phyloP scores from a whole-genome alignment of 2,113 vertebrate species.

The Pelmatolapia mariae region DNA sequence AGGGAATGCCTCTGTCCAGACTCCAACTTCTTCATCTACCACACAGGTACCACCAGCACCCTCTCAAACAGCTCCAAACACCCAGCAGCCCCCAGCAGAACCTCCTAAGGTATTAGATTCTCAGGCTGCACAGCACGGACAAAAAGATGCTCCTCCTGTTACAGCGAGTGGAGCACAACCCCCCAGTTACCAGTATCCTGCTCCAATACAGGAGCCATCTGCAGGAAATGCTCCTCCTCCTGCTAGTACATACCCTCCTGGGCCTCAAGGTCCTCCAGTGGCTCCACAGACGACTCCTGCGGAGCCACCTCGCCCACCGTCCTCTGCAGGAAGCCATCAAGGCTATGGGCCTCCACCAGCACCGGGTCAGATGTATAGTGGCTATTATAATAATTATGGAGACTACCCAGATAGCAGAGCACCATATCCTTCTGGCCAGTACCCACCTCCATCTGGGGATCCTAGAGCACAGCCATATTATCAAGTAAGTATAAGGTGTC shows the following conservation, averaged over 20 bases:
- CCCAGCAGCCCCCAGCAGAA: constrained; percentile 22
- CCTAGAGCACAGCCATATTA: constrained; percentile 83
- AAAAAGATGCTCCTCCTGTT: constrained; percentile 3
- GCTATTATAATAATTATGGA: constrained; percentile 75
- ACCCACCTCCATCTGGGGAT: constrained; percentile 71
- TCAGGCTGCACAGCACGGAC: constrained; percentile 35
- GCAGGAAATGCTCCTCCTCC: constrained; percentile 6
- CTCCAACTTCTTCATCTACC: constrained; percentile 14
- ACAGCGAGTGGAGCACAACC: constrained; percentile 28
- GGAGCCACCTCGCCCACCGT: constrained; percentile 74
- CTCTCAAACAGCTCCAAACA: constrained; percentile 12
- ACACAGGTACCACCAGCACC: constrained; percentile 29
- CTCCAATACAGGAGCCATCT: constrained; percentile 16
- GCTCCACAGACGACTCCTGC: constrained; percentile 43
- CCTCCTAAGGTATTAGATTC: constrained; percentile 24
- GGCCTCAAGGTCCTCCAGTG: constrained; percentile 24
- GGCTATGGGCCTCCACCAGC: constrained; percentile 62
- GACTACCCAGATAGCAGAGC: constrained; percentile 72
- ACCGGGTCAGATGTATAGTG: constrained; percentile 53
- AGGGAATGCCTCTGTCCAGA: constrained; percentile 42
- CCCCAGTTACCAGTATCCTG: constrained; percentile 33
- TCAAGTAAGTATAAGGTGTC: constrained; percentile 67
- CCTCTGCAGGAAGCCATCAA: constrained; percentile 72
- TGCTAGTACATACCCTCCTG: constrained; percentile 26
- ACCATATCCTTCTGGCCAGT: constrained; percentile 69